These are phyloP conservation scores for Homarus americanus DNA, from an alignment of 1,140 invertebrate species.

Conservation along the genomic window DNA sequence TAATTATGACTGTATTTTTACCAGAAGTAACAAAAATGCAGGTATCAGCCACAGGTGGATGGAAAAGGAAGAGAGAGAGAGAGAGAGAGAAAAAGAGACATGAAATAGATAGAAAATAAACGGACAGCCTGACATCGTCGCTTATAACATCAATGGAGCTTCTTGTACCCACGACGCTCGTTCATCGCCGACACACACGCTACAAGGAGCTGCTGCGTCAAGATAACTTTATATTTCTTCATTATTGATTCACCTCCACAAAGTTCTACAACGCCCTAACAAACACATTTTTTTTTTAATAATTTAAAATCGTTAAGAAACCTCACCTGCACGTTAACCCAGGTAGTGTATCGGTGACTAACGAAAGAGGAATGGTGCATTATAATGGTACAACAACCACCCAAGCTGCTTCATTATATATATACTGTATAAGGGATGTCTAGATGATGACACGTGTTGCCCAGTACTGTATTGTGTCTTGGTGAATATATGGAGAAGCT, in stretches of 20 bases:
- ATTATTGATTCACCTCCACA: not conserved
- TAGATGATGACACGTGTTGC: no score
- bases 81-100: slow-evolving; percentile 10
- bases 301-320: not conserved
- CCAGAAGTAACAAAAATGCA: slow-evolving; percentile 42
- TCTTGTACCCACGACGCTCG: not conserved
- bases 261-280: not conserved
- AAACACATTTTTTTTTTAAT: not conserved
- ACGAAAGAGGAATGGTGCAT: not conserved
- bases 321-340: not conserved
- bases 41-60: slow-evolving; percentile 38
- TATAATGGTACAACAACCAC: not conserved
- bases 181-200: not conserved
- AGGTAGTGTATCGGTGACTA: not conserved
- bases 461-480: no score
- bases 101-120: no score
- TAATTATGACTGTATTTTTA: slow-evolving; percentile 61
- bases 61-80: slow-evolving; percentile 23
- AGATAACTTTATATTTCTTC: not conserved
- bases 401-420: not conserved
- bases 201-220: slow-evolving; percentile 31
- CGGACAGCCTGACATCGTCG: not conserved
- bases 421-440: not conserved
- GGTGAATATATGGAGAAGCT: no score
- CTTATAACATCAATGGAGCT: not conserved